Evolutionary conservation across 2,797 vertebrate species (phyloP).

Genomic region (Artibeus jamaicensis): DNA sequence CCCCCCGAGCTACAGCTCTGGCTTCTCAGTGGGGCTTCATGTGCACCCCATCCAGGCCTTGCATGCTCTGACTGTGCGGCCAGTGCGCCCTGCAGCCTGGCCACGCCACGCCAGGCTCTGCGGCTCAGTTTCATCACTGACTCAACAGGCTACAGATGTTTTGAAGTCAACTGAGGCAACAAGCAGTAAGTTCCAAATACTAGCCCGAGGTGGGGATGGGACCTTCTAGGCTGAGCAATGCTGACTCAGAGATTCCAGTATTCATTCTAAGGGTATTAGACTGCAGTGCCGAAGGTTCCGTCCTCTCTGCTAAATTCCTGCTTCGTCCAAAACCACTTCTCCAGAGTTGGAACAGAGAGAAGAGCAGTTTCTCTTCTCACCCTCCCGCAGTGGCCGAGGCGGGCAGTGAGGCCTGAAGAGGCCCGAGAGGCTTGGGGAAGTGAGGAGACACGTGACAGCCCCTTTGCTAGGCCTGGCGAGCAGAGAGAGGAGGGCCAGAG

Average conservation of each 20-base stretch:
- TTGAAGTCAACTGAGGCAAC: too few relatives aligned
- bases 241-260: not conserved
- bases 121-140: not conserved
- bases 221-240: not conserved
- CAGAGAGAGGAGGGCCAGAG: not conserved
- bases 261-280: not conserved
- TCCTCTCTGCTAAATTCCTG: not conserved
- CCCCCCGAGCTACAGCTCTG: not conserved
- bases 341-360: not conserved
- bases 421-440: too few relatives aligned
- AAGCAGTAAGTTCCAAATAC: not conserved
- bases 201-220: not conserved
- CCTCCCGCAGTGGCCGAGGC: not conserved
- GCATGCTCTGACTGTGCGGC: not conserved
- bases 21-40: rapidly evolving
- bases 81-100: too few relatives aligned
- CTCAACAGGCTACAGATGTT: not conserved
- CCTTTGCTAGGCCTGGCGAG: not conserved
- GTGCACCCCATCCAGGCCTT: not conserved
- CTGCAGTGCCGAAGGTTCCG: not conserved
- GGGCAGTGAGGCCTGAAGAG: not conserved
- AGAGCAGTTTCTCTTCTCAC: not conserved
- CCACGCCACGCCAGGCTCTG: not conserved
- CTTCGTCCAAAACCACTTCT: not conserved
- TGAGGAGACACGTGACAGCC: not conserved